Evolutionary conservation across 2,113 vertebrate genomes (phyloP), one percentile per base, ranked within the genome.

Genomic region (Elachura formosa): DNA sequence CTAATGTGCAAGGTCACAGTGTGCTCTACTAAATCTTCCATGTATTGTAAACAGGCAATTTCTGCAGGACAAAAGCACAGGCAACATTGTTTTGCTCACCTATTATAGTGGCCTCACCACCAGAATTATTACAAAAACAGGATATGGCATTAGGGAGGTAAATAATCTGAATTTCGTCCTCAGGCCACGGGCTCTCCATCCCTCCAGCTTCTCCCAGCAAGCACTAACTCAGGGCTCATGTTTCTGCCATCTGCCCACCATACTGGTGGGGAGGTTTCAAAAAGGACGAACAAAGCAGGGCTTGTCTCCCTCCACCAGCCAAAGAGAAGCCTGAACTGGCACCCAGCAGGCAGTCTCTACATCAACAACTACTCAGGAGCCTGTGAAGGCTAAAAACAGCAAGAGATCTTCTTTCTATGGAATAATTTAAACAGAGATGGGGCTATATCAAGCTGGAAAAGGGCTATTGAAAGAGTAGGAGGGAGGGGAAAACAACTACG

Each of bases 281-380:
- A 87, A 78, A 79, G 58, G 29, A 66, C 5, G 38, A 79, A 94
- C 84, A 96, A 95, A 93, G 91, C 81, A n/a, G 75, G 68, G 87
- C 81, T 83, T 95, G 93, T 96, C 49, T 72, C 54, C 66, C 58
- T 51, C 49, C 75, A 84, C 40, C 74, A 79, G 66, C 33, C 91
- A 69, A 54, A 49, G 66, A 7, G 74, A 83, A 83, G 87, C 33
- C 67, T 12, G 4, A 40, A 66, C 78, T 59, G 74, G 91, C 84
- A 93, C 84, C 78, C 93, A 96, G 93, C 93, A 95, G 81, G 94
- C 89, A 94, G 89, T 8, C 63, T 54, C 89, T 77, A 25, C 46
- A 94, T 94, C 95, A 95, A 91, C 84, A 95, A 36, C 67, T 9
- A 76, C 41, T 15, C 74, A 51, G 78, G 40, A 79, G 84, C 3